These are phyloP conservation scores for Ophonus ardosiacus DNA, from an alignment of 2,888 invertebrate genomes.

Conservation along the genomic window DNA sequence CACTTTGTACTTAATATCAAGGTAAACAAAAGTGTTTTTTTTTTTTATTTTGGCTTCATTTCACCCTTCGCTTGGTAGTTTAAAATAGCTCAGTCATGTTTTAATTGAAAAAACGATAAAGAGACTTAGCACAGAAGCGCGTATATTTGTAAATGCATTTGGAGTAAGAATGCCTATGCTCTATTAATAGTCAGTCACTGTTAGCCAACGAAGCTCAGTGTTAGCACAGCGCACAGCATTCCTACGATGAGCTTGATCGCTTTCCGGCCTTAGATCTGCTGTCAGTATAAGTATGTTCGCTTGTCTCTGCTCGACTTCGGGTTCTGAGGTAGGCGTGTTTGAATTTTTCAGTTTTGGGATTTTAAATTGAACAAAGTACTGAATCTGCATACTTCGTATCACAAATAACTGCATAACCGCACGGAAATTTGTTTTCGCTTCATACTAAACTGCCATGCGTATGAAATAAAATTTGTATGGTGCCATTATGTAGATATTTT, in stretches of 20 bases:
- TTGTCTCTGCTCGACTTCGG: conserved; percentile 56
- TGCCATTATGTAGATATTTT: conserved; percentile 35
- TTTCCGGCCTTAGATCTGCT: conserved; percentile 14
- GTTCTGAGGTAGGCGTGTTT: conserved; percentile 62
- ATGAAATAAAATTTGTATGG: conserved; percentile 63
- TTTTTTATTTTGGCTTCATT: neutral
- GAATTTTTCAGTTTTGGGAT: conserved; percentile 69
- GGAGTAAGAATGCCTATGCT: conserved; percentile 25
- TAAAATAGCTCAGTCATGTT: conserved; percentile 12
- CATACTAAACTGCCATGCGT: conserved; percentile 33
- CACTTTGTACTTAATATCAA: neutral
- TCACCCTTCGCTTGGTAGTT: conserved; percentile 18
- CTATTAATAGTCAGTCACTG: conserved; percentile 51
- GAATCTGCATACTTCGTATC: conserved; percentile 24
- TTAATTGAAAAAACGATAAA: conserved; percentile 23
- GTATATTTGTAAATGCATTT: conserved; percentile 44
- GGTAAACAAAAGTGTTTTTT: neutral
- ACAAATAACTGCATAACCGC: conserved; percentile 36
- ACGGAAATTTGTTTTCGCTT: conserved; percentile 28
- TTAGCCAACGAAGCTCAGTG: conserved; percentile 36
- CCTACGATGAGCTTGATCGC: conserved; percentile 25
- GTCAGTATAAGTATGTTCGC: conserved; percentile 52
- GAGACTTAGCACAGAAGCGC: conserved; percentile 13
- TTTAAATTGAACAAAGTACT: conserved; percentile 61
- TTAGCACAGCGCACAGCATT: conserved; percentile 25